Percentiles rank a stretch among this genome's conserved stretches.
Evolutionary conservation across 2,888 invertebrate species (phyloP).

Genomic region (Oxycera nigricornis): DNA sequence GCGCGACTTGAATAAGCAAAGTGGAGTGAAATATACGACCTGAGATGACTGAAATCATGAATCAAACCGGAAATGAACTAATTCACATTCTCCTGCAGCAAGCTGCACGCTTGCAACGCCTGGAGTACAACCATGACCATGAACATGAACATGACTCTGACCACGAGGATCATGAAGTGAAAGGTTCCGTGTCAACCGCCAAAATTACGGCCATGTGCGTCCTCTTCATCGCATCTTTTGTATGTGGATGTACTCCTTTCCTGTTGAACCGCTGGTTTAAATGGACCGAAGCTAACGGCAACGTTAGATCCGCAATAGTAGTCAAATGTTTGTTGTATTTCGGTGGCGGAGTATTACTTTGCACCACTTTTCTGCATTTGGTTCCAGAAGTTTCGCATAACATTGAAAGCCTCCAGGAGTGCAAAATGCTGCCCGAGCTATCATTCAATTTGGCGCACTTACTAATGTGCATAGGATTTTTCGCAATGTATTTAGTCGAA

Average conservation of each 20-base stretch:
- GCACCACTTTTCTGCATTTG: constrained; percentile 82
- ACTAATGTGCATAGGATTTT: constrained; percentile 78
- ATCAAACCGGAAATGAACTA: constrained; percentile 3
- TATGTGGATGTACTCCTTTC: constrained; percentile 78
- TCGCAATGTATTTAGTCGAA: constrained; percentile 80
- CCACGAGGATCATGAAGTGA: constrained; percentile 53
- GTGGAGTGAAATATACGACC: neutral
- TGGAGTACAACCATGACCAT: constrained; percentile 10
- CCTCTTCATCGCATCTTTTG: constrained; percentile 76
- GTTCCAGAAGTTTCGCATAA: constrained; percentile 73
- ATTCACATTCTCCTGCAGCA: constrained; percentile 16
- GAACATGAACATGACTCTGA: constrained; percentile 14
- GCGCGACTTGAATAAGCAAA: neutral
- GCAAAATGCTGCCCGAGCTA: constrained; percentile 61
- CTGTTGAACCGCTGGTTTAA: constrained; percentile 71
- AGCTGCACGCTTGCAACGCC: neutral
- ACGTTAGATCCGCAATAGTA: constrained; percentile 57
- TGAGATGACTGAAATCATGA: neutral
- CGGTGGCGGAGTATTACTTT: constrained; percentile 83
- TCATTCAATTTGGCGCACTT: constrained; percentile 73
- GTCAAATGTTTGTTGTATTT: constrained; percentile 75
- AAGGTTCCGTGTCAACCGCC: constrained; percentile 69
- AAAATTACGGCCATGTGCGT: constrained; percentile 82
- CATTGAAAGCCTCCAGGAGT: constrained; percentile 26
- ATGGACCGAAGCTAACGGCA: constrained; percentile 53